These are phyloP conservation scores for Phylloscopus whistleri DNA, from an alignment of 2,113 vertebrate genomes.

Conservation along the genomic window DNA sequence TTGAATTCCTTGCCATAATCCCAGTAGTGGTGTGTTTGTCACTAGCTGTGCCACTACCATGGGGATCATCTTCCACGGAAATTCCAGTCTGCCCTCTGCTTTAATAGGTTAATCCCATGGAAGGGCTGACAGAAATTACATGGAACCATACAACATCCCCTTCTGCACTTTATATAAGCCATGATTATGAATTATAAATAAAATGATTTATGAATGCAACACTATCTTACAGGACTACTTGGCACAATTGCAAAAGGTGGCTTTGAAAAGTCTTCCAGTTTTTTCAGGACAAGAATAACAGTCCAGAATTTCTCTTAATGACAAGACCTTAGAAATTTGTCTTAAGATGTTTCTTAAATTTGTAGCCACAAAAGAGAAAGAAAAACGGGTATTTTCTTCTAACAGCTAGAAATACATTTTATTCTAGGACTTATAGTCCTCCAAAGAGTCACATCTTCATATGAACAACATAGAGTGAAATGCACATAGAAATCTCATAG, in stretches of 20 bases:
- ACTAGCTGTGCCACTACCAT: not conserved
- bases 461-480: not conserved
- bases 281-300: not conserved
- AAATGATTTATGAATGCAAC: not conserved
- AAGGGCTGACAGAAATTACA: not conserved
- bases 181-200: not conserved
- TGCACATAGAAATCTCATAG: not conserved
- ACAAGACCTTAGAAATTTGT: not conserved
- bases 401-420: not conserved
- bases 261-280: not conserved
- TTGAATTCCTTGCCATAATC: not conserved
- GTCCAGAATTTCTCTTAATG: not conserved
- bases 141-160: accelerated
- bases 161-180: not conserved
- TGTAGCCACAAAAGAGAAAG: not conserved
- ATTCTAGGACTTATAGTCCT: not conserved
- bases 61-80: not conserved
- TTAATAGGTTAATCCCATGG: not conserved
- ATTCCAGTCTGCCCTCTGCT: not conserved
- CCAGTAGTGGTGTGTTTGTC: not conserved
- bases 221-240: not conserved
- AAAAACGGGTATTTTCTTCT: not conserved
- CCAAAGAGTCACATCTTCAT: not conserved
- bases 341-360: not conserved
- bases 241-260: accelerated